A percentile compares a stretch with the other conserved stretches of the same genome.
These are phyloP conservation scores for Catajapyx aquilonaris DNA, from an alignment of 1,140 invertebrate genomes.

Conservation along the genomic window DNA sequence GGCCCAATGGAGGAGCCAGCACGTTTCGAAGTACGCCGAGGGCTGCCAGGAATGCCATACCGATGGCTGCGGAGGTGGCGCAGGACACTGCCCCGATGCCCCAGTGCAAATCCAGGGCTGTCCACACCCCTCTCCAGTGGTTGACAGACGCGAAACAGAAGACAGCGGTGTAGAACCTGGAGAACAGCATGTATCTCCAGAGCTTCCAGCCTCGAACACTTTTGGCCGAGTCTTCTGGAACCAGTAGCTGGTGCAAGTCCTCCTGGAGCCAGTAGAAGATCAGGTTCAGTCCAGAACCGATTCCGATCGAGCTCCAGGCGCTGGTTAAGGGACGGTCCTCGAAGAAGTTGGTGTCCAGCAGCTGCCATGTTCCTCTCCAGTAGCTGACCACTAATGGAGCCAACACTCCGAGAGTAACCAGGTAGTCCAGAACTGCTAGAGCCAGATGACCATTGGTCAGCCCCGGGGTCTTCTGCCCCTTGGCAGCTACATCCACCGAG, in stretches of 20 bases:
- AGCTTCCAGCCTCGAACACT: conserved; percentile 38
- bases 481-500: too few species aligned
- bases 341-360: conserved; percentile 48
- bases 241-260: conserved; percentile 3
- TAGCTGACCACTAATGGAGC: conserved; percentile 60
- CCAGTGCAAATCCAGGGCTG: conserved; percentile 44
- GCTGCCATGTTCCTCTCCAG: conserved; percentile 64
- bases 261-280: conserved; percentile 29
- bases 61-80: conserved; percentile 31
- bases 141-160: conserved; percentile 60
- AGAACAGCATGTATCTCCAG: conserved; percentile 38
- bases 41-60: conserved; percentile 36
- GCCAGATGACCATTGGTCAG: conserved; percentile 15
- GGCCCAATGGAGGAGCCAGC: conserved; percentile 53
- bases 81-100: conserved; percentile 31
- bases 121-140: conserved; percentile 63
- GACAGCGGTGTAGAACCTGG: conserved; percentile 47
- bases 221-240: conserved; percentile 37
- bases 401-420: conserved; percentile 45
- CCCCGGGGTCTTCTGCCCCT: conserved; percentile 12
- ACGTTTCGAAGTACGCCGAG: conserved; percentile 51
- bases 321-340: conserved; percentile 33
- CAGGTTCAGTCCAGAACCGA: conserved; percentile 44
- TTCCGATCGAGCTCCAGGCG: conserved; percentile 34
- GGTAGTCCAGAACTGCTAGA: conserved; percentile 40